Base-by-base conservation (phyloP, 2,113 vertebrate species). In the Megaleporinus macrocephalus region DNA sequence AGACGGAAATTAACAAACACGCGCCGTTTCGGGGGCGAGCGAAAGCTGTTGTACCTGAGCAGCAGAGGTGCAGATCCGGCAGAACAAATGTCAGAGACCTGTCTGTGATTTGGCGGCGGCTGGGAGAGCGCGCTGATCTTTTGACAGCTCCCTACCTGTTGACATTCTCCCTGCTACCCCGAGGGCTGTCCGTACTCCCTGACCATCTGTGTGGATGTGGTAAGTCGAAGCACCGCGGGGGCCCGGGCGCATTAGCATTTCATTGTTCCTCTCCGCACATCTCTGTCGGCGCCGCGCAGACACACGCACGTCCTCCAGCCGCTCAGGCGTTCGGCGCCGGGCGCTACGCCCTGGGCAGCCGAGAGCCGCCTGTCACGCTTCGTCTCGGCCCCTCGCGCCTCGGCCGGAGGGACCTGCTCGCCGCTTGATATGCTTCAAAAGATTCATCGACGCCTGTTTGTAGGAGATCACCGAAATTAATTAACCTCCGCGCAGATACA, bases 61-160 rank as follows among this genome's bases (percentile, higher is more conserved):
- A 36, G 26, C 73, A 59, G 80, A 69, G 75, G 63, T 24, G 18
- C 49, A 36, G 26, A 33, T 20, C 26, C 51, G 9, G 73, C 63
- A 18, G 81, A 72, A 66, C 78, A 68, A 78, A 86, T 57, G 80
- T 68, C 73, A 83, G 72, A 53, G 59, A n/a, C 51, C 66, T 26
- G 44, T 22, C 55, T 73, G 53, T 66, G 62, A 70, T 73, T 78
- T 75, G 82, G 63, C 65, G 36, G 22, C 51, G 51, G 68, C 44
- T 30, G 27, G 26, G 12, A 77, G 78, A 73, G 78, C 12, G 36
- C 77, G 13, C 71, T 80, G 53, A 73, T 86, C 55, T 86, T 84
- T 71, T 63, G 73, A 79, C 78, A 83, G 80, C 59, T 86, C 79
- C 85, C 71, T 84, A 84, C 84, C 86, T 86, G 84, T 82, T 80